A percentile compares a stretch with the other conserved stretches of the same genome.
phyloP scores from a whole-genome alignment of 64 coral and sea anemone species.

The Stichodactyla helianthus region DNA sequence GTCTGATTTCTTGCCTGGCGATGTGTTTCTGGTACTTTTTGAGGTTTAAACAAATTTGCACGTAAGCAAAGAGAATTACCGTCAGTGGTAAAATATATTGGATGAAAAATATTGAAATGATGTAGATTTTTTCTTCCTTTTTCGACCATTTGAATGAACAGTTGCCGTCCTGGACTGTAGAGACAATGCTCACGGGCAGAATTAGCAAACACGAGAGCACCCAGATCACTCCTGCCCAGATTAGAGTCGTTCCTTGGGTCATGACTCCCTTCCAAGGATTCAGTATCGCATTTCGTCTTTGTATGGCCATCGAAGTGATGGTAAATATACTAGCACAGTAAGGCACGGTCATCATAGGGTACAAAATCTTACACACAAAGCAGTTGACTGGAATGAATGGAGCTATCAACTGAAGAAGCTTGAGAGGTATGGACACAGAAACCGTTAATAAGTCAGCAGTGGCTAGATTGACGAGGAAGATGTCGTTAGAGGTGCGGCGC shows the following conservation, averaged over 20 bases:
- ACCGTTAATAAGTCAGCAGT: constrained; percentile 55
- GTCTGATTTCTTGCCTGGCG: not conserved
- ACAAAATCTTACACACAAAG: constrained; percentile 65
- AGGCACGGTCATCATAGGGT: constrained; percentile 59
- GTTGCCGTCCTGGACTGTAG: not conserved
- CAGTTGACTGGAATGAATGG: constrained; percentile 57
- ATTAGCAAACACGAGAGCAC: constrained; percentile 38
- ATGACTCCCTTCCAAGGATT: constrained; percentile 69
- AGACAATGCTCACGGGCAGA: constrained; percentile 56
- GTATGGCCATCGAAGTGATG: constrained; percentile 73
- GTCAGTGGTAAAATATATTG: constrained; percentile 67
- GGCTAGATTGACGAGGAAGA: constrained; percentile 84
- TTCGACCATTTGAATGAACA: constrained; percentile 54
- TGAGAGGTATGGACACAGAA: constrained; percentile 51
- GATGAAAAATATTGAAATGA: constrained; percentile 48
- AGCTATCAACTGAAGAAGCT: constrained; percentile 43
- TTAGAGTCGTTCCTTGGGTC: constrained; percentile 34
- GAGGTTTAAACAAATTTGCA: constrained; percentile 65
- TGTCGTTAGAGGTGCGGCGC: constrained; percentile 80
- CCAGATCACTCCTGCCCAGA: constrained; percentile 62
- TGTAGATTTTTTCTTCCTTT: constrained; percentile 54
- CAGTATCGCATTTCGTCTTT: constrained; percentile 69
- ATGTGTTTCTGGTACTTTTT: constrained; percentile 31
- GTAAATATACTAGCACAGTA: constrained; percentile 79
- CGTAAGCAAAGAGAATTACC: constrained; percentile 64